Base-by-base conservation (phyloP, 2,888 invertebrate genomes). In the Lithophane semibrunnea region DNA sequence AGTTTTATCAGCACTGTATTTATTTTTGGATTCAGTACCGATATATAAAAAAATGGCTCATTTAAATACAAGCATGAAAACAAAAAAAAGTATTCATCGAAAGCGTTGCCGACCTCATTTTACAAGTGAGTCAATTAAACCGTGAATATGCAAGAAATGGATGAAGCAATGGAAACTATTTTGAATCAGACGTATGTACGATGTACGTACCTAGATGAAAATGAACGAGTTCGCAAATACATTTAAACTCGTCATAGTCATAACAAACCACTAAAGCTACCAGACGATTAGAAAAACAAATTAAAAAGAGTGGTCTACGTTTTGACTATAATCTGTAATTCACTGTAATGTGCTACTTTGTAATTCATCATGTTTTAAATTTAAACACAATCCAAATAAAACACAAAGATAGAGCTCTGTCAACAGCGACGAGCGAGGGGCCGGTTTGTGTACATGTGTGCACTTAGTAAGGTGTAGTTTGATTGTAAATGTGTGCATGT, bases 131-230 rank as follows among this genome's bases (percentile, higher is more conserved):
- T 44, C 18, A 64, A 80, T 58, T 67, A 49, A 70, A 54, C 47
- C 63, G 16, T 29, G 47, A 44, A 52, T 67, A 70, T 72, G 52
- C 67, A 68, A 73, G 74, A 52, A 72, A 29, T 8, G 0, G 12
- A 16, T 52, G 66, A 79, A 67, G 56, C 37, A 78, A 56, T 83
- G 29, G 67, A 66, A 72, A 24, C 80, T 81, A 84, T 81, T 80
- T 80, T 68, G 44, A 72, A 72, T 24, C 80, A 72, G 63, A 78
- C 29, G n/a, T 24, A 77, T 44, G 56, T 37, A 77, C 49, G n/a
- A 78, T n/a, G n/a, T 24, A 77, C 37, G 56, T 37, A 77, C 49
- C 12, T n/a, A 56, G n/a, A 66, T n/a, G 58, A 68, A 68, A 58
- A 67, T 72, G 18, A 60, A 42, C 60, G 65, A 65, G 13, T 79